Conservation (phyloP, 2,888 invertebrate species). For the Branchipolynoe longqiensis region DNA sequence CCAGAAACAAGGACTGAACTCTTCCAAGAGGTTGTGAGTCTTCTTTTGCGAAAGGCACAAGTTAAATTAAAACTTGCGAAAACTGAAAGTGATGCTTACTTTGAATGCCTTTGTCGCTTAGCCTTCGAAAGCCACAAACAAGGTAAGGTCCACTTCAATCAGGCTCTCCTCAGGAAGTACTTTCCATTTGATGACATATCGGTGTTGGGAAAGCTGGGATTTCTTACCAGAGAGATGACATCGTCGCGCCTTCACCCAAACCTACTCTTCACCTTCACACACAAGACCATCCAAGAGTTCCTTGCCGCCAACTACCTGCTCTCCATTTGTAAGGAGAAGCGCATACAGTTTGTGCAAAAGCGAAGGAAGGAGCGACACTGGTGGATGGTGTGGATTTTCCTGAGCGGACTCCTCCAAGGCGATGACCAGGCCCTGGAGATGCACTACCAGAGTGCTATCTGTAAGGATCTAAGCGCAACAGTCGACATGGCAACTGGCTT, state of each 20-base stretch:
- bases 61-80: not conserved
- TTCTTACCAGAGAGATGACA: conserved; percentile 25
- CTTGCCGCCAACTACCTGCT: conserved; percentile 48
- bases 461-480: conserved; percentile 24
- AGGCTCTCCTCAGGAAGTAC: conserved; percentile 14
- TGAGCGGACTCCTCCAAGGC: conserved; percentile 45
- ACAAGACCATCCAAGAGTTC: conserved; percentile 58
- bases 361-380: conserved; percentile 11
- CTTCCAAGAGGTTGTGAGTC: conserved; percentile 26
- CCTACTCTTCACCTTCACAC: conserved; percentile 33
- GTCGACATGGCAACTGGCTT: conserved; percentile 9
- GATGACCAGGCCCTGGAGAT: conserved; percentile 28
- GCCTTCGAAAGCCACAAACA: conserved; percentile 33
- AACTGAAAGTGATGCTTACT: not conserved
- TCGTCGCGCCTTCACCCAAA: conserved; percentile 14
- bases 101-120: conserved; percentile 4
- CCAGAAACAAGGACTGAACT: conserved; percentile 55
- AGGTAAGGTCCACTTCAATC: conserved; percentile 28
- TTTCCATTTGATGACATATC: conserved; percentile 28
- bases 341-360: conserved; percentile 6
- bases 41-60: conserved; percentile 44
- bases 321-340: not conserved
- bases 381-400: conserved; percentile 55
- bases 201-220: conserved; percentile 12
- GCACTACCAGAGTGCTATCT: conserved; percentile 17